phyloP scores from a whole-genome alignment of 2,888 invertebrate genomes.

The Seladonia tumulorum region DNA sequence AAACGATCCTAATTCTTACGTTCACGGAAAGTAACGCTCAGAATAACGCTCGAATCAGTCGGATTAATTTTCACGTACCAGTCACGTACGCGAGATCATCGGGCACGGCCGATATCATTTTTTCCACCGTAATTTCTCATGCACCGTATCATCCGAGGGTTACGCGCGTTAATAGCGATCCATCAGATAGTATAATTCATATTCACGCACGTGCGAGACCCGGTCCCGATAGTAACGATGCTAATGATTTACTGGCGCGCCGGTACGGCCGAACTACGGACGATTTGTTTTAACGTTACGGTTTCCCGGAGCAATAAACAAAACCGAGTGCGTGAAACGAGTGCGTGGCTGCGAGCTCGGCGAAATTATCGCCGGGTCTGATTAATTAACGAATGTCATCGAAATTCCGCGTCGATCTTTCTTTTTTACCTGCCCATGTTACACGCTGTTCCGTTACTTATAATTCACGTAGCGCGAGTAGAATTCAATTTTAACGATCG shows the following conservation, averaged over 20 bases:
- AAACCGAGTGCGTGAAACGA: conserved; percentile 63
- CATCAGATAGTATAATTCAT: conserved; percentile 77
- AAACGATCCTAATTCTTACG: no score
- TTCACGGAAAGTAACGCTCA: no score
- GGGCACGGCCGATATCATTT: conserved; percentile 2
- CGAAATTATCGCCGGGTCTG: conserved; percentile 69
- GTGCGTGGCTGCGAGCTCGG: conserved; percentile 42
- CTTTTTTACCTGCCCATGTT: background rate
- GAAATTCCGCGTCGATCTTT: conserved; percentile 60
- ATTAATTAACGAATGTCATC: conserved; percentile 74
- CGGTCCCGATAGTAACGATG: conserved; percentile 64
- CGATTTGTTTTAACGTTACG: conserved; percentile 75
- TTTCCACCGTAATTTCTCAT: conserved; percentile 54
- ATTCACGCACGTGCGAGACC: conserved; percentile 70
- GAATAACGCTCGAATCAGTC: background rate
- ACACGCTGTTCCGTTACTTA: background rate
- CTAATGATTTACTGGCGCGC: conserved; percentile 65
- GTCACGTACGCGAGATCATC: conserved; percentile 6
- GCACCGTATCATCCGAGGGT: conserved; percentile 36
- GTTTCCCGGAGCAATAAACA: conserved; percentile 69
- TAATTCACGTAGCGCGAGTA: background rate
- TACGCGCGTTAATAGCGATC: conserved; percentile 72
- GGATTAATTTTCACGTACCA: background rate
- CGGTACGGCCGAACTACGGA: conserved; percentile 56
- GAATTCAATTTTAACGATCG: background rate